phyloP scores from a whole-genome alignment of 2,797 vertebrate genomes.

The Lithobates sylvaticus region DNA sequence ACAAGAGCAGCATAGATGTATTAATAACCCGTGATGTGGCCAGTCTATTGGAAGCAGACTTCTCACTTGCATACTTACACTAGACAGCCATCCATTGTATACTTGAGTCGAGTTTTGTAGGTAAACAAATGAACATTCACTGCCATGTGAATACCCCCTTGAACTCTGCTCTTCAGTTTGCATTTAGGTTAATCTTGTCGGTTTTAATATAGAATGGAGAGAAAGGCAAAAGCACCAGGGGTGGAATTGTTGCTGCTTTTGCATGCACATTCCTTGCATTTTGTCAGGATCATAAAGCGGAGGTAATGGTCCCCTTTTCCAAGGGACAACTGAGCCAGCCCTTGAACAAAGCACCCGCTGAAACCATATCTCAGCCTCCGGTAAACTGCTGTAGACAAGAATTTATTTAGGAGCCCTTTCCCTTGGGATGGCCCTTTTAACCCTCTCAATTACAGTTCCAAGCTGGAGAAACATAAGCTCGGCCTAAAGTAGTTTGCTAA shows the following conservation, averaged over 20 bases:
- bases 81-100: conserved; percentile 72
- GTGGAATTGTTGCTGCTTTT: conserved; percentile 75
- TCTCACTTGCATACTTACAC: background rate
- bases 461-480: conserved; percentile 68
- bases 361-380: conserved; percentile 65
- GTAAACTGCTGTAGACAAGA: conserved; percentile 69
- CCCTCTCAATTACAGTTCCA: conserved; percentile 69
- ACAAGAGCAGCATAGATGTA: background rate
- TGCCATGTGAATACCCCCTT: conserved; percentile 77
- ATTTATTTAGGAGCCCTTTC: conserved; percentile 73
- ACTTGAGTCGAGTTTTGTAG: conserved; percentile 79
- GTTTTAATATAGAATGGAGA: conserved; percentile 75
- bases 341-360: conserved; percentile 72
- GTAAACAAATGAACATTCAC: conserved; percentile 82
- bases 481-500: conserved; percentile 71
- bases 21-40: background rate
- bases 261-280: conserved; percentile 75
- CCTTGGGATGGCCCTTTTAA: conserved; percentile 71
- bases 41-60: background rate
- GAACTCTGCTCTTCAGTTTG: conserved; percentile 78
- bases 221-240: conserved; percentile 74
- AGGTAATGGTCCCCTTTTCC: conserved; percentile 75
- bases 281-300: conserved; percentile 82
- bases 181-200: conserved; percentile 80
- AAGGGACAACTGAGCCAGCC: conserved; percentile 68